Base-by-base conservation (phyloP, 2,888 invertebrate genomes). In the Drosophila mimetica region DNA sequence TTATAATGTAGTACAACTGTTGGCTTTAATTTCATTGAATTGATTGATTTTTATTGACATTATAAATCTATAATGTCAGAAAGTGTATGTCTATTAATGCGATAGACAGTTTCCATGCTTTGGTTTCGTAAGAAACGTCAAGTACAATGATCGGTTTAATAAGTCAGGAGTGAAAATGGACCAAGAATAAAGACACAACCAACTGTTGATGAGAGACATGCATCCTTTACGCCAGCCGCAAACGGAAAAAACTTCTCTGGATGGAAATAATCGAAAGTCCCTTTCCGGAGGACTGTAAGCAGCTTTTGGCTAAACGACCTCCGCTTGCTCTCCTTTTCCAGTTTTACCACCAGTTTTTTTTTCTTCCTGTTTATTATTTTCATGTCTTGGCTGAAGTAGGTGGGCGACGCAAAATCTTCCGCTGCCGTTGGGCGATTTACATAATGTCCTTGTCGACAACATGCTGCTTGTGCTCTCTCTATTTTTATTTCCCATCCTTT, bases 121-220 rank as follows among this genome's bases (percentile, higher is more conserved):
- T 11, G 39, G 50, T 67, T 79, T 72, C 73, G 74, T 53, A 57
- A 75, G 71, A 80, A 75, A 69, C 50, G 63, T 90, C 90, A 79
- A 85, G 79, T 84, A 89, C 89, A 90, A 90, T 90, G 88, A 90
- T 90, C 89, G 87, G 82, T 90, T 90, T 90, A 90, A 90, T 90
- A 90, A 90, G 86, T 90, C 89, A 90, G 48, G 67, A 55, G 51
- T 52, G 48, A 34, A 34, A 22, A 44, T 39, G 18, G 9, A 9
- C 16, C 16, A 9, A 1, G 20, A 32, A n/a, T 47, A 51, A 46
- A 47, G 28, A 47, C 28, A 47, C 36, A 66, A 47, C 59, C 59
- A 66, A 58, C 58, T 66, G 42, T 50, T 50, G 63, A 50, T 44
- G 46, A 20, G 30, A 36, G 44, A 22, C 25, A 6, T 28, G 1